Base-by-base conservation (phyloP, 2,797 vertebrate species). In the Hippoglossus hippoglossus region DNA sequence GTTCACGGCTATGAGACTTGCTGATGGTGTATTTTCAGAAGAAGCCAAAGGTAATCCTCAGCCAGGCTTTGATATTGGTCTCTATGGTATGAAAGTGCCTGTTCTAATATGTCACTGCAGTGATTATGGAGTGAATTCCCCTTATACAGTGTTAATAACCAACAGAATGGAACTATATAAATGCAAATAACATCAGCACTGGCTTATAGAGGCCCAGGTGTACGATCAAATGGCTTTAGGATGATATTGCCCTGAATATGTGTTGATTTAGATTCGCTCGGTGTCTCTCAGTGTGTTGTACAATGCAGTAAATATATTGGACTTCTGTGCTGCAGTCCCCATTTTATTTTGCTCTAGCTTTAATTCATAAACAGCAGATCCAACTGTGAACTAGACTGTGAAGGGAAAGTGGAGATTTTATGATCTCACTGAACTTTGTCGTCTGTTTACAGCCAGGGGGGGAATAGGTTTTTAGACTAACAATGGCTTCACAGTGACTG, bases 131-230 rank as follows among this genome's bases (percentile, higher is more conserved):
- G 49, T 75, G 53, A 62, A 54, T 78, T 75, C 53, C 49, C 36
- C 24, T 79, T 81, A 84, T 77, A 67, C 71, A 53, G 49, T 63
- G 71, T 67, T 89, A 88, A 89, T 82, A 85, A 79, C 79, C 53
- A 79, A 79, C 75, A 72, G 75, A 87, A 86, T 80, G 72, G 79
- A 21, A 11, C 77, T 66, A 89, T 91, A 85, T 85, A 87, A 90
- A 90, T 91, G 86, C 70, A 91, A 89, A 92, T 88, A 50, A 77
- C 24, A 28, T 36, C 58, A 65, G 46, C 22, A n/a, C 61, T 68
- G 2, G 18, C 62, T 81, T 77, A 70, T 25, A 65, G 74, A 26
- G 22, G 57, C 73, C 47, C 51, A 73, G 75, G 75, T 21, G 19
- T 53, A 67, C 52, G 64, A 80, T 71, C 72, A 85, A 79, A 87